Percentiles rank a stretch among this genome's conserved stretches.
These are phyloP conservation scores for Ictalurus punctatus DNA, from an alignment of 2,113 vertebrate species.

Conservation along the genomic window DNA sequence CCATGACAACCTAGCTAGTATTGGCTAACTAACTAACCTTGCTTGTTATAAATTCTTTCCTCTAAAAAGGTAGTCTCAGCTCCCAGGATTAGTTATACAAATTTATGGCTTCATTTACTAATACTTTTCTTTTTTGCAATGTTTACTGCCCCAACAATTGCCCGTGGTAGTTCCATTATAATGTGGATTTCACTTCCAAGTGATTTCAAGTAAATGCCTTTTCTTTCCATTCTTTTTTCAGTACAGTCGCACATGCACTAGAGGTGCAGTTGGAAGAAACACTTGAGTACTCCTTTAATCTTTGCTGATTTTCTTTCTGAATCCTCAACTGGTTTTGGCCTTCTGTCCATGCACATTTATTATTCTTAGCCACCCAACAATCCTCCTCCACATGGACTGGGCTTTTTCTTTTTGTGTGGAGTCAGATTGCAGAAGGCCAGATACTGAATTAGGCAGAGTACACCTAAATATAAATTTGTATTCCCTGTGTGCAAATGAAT, in stretches of 20 bases:
- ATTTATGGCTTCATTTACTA: background rate
- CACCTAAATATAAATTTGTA: slow-evolving; percentile 56
- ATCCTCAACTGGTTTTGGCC: slow-evolving; percentile 6
- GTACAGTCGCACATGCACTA: background rate
- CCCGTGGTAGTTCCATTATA: background rate
- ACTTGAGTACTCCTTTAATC: slow-evolving; percentile 4
- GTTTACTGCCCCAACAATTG: background rate
- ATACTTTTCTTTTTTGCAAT: background rate
- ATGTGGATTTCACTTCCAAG: background rate
- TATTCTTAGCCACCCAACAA: background rate
- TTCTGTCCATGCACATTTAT: background rate
- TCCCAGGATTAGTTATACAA: background rate
- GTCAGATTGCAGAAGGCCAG: slow-evolving; percentile 46
- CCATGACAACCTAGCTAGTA: background rate
- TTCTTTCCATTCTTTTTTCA: background rate
- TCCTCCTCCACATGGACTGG: background rate
- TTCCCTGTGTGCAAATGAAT: slow-evolving; percentile 35
- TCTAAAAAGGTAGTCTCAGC: background rate
- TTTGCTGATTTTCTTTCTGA: slow-evolving; percentile 3
- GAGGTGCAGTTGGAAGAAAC: background rate
- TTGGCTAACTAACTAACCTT: background rate
- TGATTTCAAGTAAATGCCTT: background rate
- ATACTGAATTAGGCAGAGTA: slow-evolving; percentile 41
- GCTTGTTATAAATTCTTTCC: background rate
- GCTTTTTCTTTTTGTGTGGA: background rate